Percentiles rank a stretch among this genome's conserved stretches.
Evolutionary conservation across 2,113 vertebrate genomes (phyloP).

Genomic region (Podocnemis expansa): DNA sequence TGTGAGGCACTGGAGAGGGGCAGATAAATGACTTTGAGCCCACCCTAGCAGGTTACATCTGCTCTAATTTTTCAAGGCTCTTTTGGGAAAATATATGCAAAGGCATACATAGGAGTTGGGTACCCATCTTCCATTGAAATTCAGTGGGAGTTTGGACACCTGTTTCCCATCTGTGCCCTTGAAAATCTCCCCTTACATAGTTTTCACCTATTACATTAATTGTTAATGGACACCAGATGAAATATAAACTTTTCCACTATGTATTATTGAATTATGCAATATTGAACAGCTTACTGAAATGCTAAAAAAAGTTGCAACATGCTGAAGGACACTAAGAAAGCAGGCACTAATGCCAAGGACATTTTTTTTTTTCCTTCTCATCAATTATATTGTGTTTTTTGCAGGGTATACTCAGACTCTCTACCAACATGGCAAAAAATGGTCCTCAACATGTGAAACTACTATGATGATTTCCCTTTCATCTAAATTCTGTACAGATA

Average conservation of each 20-base stretch:
- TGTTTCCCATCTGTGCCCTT: neutral
- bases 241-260: neutral
- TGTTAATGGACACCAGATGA: neutral
- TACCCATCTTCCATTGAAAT: neutral
- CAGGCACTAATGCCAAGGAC: neutral
- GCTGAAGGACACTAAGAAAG: too few species aligned
- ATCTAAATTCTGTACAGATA: neutral
- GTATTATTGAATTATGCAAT: accelerated
- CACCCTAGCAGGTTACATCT: too few species aligned
- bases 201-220: neutral
- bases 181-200: neutral
- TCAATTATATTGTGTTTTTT: neutral
- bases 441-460: neutral
- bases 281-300: neutral
- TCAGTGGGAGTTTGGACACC: neutral
- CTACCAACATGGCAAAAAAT: neutral
- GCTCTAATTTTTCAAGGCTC: too few species aligned
- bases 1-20: too few species aligned
- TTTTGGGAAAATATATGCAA: neutral
- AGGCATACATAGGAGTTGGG: neutral
- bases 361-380: neutral
- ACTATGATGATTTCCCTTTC: neutral
- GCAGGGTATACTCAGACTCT: neutral
- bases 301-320: neutral
- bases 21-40: too few species aligned